Evolutionary conservation across 2,888 invertebrate species (phyloP), one percentile per base, ranked within the genome.

Genomic region (Drosophila barbarae): DNA sequence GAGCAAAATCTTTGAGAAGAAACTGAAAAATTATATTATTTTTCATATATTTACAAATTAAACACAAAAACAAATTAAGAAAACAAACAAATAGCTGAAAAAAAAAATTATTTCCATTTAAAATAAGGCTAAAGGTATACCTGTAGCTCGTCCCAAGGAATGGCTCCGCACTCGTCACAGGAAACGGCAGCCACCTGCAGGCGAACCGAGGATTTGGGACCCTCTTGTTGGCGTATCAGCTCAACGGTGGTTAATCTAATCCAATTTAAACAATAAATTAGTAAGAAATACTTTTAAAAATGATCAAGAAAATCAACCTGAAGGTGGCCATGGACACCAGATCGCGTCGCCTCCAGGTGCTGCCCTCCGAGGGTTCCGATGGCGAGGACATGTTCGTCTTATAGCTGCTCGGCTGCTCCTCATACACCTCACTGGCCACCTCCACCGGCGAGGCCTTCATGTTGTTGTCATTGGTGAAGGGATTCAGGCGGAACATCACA

Each of bases 81-180:
- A 44, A 46, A 30, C 12, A 52, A 47, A 34, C 26, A 44, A 36
- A 35, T 13, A 38, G 34, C 13, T 63, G 18, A 63, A 63, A 32
- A 28, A 32, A 28, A 34, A 6, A 36, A 2, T 3, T 8, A 2
- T n/a, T 13, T 30, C 10, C 18, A 36, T 50, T n/a, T 30, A 34
- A 64, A 26, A 42, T 8, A 28, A 3, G 13, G n/a, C n/a, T 13
- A 41, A 10, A 18, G 35, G 60, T 81, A 57, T 90, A 96, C 96
- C 94, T 98, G 97, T 91, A 98, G 95, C 90, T 97, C 97, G 86
- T 97, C 97, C 95, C 96, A 97, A 0, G 95, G 95, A 86, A 98
- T 96, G 41, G 95, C 93, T 39, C 94, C 92, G 85, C 96, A 96
- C 89, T 98, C 97, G 81, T 96, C 95, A 53, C 93, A 93, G 30